phyloP scores from a whole-genome alignment of 35 echinoderm and acorn worm species.

The Apostichopus californicus region DNA sequence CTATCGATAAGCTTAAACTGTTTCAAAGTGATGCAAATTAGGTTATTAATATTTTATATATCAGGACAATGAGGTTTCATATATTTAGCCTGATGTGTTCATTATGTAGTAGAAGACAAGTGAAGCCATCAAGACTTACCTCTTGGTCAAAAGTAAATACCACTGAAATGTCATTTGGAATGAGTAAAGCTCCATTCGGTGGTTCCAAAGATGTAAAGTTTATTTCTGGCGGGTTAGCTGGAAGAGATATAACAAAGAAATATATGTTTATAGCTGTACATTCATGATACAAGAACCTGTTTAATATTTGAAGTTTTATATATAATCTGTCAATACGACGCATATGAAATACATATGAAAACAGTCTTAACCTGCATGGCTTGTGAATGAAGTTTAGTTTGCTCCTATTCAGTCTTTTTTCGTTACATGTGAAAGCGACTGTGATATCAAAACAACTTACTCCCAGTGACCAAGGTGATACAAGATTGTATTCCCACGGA shows the following conservation, averaged over 20 bases:
- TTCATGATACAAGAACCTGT: too few species aligned
- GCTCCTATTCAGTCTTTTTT: not conserved
- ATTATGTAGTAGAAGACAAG: too few species aligned
- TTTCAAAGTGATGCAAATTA: too few species aligned
- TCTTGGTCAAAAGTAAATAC: slow-evolving; percentile 26
- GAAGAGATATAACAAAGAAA: not conserved
- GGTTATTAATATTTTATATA: not conserved
- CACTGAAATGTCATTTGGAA: not conserved
- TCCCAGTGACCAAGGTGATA: not conserved
- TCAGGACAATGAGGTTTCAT: not conserved
- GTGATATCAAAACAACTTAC: not conserved
- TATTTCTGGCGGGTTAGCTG: slow-evolving; percentile 10
- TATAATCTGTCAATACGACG: too few species aligned
- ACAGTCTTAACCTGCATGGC: too few species aligned
- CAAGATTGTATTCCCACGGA: slow-evolving; percentile 13
- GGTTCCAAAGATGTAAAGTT: not conserved
- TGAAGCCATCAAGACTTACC: not conserved
- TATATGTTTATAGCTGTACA: too few species aligned
- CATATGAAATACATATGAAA: too few species aligned
- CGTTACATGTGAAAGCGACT: not conserved
- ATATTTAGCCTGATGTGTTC: not conserved
- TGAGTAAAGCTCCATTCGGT: not conserved
- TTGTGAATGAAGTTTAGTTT: not conserved
- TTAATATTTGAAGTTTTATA: too few species aligned
- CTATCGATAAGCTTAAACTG: too few species aligned